Conservation (phyloP, 2,113 vertebrate genomes). For the Mustela nigripes region DNA sequence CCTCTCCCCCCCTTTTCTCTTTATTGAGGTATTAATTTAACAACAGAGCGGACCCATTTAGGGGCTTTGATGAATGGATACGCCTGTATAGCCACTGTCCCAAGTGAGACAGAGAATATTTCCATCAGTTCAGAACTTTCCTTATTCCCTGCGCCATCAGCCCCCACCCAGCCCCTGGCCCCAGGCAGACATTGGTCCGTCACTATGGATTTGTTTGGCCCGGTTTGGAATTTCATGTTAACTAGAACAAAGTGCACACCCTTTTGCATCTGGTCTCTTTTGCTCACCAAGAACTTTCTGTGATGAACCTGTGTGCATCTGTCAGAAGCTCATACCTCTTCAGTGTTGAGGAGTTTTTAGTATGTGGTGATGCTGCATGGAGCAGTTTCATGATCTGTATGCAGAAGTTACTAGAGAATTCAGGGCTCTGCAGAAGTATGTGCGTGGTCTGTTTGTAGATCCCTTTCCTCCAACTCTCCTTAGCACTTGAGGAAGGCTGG, state of each 20-base stretch:
- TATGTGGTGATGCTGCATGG: fast-evolving
- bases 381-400: neutral
- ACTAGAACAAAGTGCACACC: no score
- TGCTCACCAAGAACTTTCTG: neutral
- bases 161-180: no score
- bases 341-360: neutral
- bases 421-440: neutral
- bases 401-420: neutral
- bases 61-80: neutral
- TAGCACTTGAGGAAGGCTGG: neutral
- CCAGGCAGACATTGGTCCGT: neutral
- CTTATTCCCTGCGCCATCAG: neutral
- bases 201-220: neutral
- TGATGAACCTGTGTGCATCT: neutral
- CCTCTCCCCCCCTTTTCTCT: neutral
- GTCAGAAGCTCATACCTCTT: neutral
- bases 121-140: neutral
- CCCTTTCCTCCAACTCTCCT: neutral
- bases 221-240: neutral
- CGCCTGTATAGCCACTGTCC: neutral
- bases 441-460: neutral
- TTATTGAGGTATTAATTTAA: neutral
- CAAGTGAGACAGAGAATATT: neutral
- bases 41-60: neutral
- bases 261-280: neutral